These are phyloP conservation scores for Gryon sp. DNA, from an alignment of 1,140 invertebrate species.

Conservation along the genomic window DNA sequence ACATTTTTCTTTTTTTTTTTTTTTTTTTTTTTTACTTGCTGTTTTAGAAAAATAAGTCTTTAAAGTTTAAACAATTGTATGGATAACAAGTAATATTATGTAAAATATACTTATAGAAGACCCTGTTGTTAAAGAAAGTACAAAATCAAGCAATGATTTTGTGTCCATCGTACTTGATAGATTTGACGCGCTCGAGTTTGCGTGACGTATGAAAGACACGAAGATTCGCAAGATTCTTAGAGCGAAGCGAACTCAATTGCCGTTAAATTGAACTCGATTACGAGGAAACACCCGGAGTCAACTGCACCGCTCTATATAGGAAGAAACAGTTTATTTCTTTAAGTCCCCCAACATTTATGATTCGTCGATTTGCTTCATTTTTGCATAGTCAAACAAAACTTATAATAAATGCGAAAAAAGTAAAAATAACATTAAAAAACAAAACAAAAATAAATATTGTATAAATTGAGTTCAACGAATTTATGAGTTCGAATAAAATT, in stretches of 20 bases:
- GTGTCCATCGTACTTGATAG: slow-evolving; percentile 18
- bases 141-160: too few species aligned
- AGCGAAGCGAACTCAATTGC: slow-evolving; percentile 62
- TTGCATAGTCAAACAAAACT: background rate
- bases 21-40: too few species aligned
- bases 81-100: too few species aligned
- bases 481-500: too few species aligned
- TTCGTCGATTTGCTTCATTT: slow-evolving; percentile 20
- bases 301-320: slow-evolving; percentile 50
- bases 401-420: background rate
- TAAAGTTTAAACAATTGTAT: too few species aligned
- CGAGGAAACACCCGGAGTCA: slow-evolving; percentile 52
- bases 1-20: too few species aligned
- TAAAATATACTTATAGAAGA: too few species aligned
- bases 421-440: too few species aligned
- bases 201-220: slow-evolving; percentile 64
- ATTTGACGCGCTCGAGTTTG: slow-evolving; percentile 64
- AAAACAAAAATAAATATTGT: too few species aligned
- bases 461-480: too few species aligned
- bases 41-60: too few species aligned
- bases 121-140: too few species aligned
- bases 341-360: slow-evolving; percentile 28
- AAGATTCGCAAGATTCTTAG: slow-evolving; percentile 59
- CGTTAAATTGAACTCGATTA: slow-evolving; percentile 61
- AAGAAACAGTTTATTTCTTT: slow-evolving; percentile 58